phyloP scores from a whole-genome alignment of 1,140 invertebrate genomes.

The Bactericera cockerelli region DNA sequence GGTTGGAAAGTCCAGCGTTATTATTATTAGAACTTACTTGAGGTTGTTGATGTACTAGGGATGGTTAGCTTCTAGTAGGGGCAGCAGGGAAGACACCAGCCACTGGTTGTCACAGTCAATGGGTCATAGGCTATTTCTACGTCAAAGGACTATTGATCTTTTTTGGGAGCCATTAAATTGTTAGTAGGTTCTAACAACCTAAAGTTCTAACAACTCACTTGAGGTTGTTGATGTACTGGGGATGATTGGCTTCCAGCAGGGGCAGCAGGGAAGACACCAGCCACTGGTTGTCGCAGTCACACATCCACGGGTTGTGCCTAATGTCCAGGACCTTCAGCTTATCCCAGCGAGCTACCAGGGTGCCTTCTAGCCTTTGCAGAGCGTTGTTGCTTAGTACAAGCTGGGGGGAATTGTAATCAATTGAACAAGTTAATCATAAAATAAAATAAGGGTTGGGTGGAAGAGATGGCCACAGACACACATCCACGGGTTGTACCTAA shows the following conservation, averaged over 20 bases:
- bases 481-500: slow-evolving; percentile 53
- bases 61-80: slow-evolving; percentile 26
- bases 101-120: slow-evolving; percentile 59
- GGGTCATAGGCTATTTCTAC: slow-evolving; percentile 48
- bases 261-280: slow-evolving; percentile 43
- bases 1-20: too few species aligned
- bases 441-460: too few species aligned
- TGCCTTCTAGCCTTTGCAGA: slow-evolving; percentile 38
- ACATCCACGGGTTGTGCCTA: slow-evolving; percentile 51
- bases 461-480: too few species aligned
- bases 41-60: slow-evolving; percentile 16
- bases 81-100: slow-evolving; percentile 44
- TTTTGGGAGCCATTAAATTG: too few species aligned
- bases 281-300: slow-evolving; percentile 57
- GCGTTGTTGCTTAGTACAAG: slow-evolving; percentile 50
- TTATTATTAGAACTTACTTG: slow-evolving; percentile 22
- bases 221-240: slow-evolving; percentile 15
- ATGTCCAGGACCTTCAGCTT: slow-evolving; percentile 42
- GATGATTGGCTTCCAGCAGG: slow-evolving; percentile 25
- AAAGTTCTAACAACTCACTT: slow-evolving; percentile 20
- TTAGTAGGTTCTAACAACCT: too few species aligned
- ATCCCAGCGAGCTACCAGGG: slow-evolving; percentile 47
- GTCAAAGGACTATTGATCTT: too few species aligned
- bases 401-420: slow-evolving; percentile 32
- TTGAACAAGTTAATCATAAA: slow-evolving; percentile 10